Evolutionary conservation across 2,797 vertebrate species (phyloP), one percentile per base, ranked within the genome.

Genomic region (Manis javanica): DNA sequence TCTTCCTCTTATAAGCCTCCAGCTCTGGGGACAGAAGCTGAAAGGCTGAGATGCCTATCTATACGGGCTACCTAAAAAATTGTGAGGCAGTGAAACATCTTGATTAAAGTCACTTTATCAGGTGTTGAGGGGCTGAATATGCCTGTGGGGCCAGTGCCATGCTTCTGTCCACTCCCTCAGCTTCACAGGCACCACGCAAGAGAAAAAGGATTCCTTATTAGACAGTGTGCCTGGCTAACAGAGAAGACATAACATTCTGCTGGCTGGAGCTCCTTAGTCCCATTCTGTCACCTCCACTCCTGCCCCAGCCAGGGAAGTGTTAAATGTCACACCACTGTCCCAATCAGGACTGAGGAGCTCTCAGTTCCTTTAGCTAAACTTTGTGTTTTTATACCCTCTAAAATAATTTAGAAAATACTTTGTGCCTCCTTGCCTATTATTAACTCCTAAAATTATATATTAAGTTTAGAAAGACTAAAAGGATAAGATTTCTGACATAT

Each of bases 181-280:
- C 77, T 95, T 91, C 95, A 51, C 84, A 94, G 91, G 75, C 77
- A 64, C 87, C 95, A 94, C n/a, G 83, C 94, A 86, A 3, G 51
- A 61, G 4, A 63, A 74, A 77, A 96, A 94, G 0, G 49, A 78
- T 87, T 87, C 77, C 92, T 93, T 95, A 24, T 94, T 85, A 37
- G 37, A 85, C 95, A 89, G 91, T n/a, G 81, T 55, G 53, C 57
- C 83, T 85, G 87, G 29, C 81, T 95, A 96, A 96, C 72, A 51
- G 51, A 66, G 13, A 19, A 57, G 57, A 21, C 34, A 11, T 6
- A 19, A 57, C 26, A 42, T 97, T 96, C 90, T 79, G 39, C 74
- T 71, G 51, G 49, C 87, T 79, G 77, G 87, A 26, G 29, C 64
- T 63, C 10, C 88, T 71, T 83, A 6, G n/a, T 53, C 26, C 13